phyloP scores from a whole-genome alignment of 2,888 invertebrate genomes.

The Orthosia gothica region DNA sequence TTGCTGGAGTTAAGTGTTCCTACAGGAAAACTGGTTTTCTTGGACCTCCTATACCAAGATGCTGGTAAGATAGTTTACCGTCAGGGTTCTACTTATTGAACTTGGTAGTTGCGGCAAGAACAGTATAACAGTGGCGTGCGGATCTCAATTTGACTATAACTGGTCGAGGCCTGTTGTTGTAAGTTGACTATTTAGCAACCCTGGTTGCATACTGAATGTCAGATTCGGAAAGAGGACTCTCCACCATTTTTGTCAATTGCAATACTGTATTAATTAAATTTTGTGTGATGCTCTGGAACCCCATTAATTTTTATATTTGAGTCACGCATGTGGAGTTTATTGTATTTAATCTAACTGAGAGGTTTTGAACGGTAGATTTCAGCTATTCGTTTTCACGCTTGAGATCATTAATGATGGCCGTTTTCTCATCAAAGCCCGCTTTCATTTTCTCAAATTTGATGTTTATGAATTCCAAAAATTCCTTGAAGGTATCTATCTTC shows the following conservation, averaged over 20 bases:
- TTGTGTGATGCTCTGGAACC: neutral
- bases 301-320: neutral
- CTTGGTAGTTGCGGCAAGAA: neutral
- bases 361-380: neutral
- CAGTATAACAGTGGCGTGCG: neutral
- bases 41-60: neutral
- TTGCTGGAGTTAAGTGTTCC: too few species aligned
- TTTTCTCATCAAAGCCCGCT: too few species aligned
- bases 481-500: too few species aligned
- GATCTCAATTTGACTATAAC: neutral
- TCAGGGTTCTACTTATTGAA: neutral
- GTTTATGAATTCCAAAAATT: too few species aligned
- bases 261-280: neutral
- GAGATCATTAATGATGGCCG: too few species aligned
- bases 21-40: neutral
- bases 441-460: too few species aligned
- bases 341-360: neutral
- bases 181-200: neutral
- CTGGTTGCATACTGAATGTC: neutral
- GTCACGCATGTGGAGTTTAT: neutral
- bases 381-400: neutral
- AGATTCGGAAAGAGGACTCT: neutral
- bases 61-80: neutral
- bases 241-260: neutral
- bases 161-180: neutral